Percentiles rank a stretch among this genome's conserved stretches.
Conservation (phyloP, 2,797 vertebrate species). For the Periophthalmus magnuspinnatus region DNA sequence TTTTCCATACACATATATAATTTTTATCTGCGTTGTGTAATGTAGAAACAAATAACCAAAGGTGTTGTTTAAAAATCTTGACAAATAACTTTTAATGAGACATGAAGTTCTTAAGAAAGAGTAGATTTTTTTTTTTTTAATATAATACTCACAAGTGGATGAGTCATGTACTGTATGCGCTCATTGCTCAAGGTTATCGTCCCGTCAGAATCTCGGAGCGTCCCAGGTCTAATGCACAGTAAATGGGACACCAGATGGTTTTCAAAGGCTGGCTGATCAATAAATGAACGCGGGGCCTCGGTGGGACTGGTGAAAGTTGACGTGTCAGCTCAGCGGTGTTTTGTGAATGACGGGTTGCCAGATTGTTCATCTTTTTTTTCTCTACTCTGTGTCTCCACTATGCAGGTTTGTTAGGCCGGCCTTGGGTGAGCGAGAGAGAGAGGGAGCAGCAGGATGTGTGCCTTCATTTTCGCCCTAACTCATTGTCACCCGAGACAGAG, state of each 20-base stretch:
- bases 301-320: slow-evolving; percentile 51
- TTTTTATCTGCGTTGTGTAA: too few species aligned
- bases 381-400: slow-evolving; percentile 28
- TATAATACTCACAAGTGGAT: background rate
- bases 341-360: slow-evolving; percentile 8
- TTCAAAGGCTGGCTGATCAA: slow-evolving; percentile 76
- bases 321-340: slow-evolving; percentile 34
- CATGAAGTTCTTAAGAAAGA: background rate
- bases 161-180: background rate
- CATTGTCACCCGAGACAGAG: slow-evolving; percentile 86
- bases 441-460: slow-evolving; percentile 90
- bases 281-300: slow-evolving; percentile 69
- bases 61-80: background rate
- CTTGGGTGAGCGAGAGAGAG: slow-evolving; percentile 48
- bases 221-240: slow-evolving; percentile 58
- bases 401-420: slow-evolving; percentile 95
- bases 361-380: slow-evolving; percentile 8
- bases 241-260: slow-evolving; percentile 80
- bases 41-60: background rate
- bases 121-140: background rate
- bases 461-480: slow-evolving; percentile 98
- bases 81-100: background rate
- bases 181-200: slow-evolving; percentile 8
- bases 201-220: background rate
- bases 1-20: too few species aligned